Percentiles rank a stretch among this genome's conserved stretches.
These are phyloP conservation scores for Ormia ochracea DNA, from an alignment of 2,888 invertebrate genomes.

Conservation along the genomic window DNA sequence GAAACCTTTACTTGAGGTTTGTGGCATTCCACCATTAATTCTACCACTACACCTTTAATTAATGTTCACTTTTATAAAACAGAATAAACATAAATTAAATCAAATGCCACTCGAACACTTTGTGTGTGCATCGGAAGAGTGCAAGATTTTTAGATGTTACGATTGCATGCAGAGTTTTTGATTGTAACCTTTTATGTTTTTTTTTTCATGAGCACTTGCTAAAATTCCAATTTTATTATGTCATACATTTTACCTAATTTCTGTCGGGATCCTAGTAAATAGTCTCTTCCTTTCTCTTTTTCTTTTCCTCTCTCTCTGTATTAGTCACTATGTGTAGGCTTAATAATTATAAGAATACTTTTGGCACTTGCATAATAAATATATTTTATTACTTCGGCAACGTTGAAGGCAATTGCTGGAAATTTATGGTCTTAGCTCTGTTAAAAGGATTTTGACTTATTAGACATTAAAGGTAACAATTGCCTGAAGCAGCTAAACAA, in stretches of 20 bases:
- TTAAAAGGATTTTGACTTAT: slow-evolving; percentile 41
- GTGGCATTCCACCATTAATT: too few relatives aligned
- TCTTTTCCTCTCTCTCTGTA: too few relatives aligned
- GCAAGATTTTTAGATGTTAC: slow-evolving; percentile 5
- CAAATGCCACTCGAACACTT: background rate
- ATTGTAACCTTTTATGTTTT: slow-evolving; percentile 30
- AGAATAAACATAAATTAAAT: background rate
- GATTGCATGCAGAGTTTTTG: slow-evolving; percentile 70
- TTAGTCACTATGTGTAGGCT: too few relatives aligned
- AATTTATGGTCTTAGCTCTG: slow-evolving; percentile 46
- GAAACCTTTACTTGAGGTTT: too few relatives aligned
- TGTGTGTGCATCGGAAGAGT: background rate
- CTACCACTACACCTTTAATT: too few relatives aligned
- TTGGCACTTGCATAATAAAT: background rate
- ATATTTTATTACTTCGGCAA: slow-evolving; percentile 33
- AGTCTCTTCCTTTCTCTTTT: background rate
- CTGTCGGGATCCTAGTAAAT: background rate
- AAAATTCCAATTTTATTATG: slow-evolving; percentile 4
- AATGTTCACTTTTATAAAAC: too few relatives aligned
- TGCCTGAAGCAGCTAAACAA: slow-evolving; percentile 9
- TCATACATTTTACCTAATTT: background rate
- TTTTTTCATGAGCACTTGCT: slow-evolving; percentile 23
- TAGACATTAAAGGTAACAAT: slow-evolving; percentile 29
- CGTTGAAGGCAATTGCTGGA: slow-evolving; percentile 46
- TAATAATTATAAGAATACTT: background rate